A percentile compares a stretch with the other conserved stretches of the same genome.
phyloP scores from a whole-genome alignment of 2,797 vertebrate genomes.

The Limosa lapponica region DNA sequence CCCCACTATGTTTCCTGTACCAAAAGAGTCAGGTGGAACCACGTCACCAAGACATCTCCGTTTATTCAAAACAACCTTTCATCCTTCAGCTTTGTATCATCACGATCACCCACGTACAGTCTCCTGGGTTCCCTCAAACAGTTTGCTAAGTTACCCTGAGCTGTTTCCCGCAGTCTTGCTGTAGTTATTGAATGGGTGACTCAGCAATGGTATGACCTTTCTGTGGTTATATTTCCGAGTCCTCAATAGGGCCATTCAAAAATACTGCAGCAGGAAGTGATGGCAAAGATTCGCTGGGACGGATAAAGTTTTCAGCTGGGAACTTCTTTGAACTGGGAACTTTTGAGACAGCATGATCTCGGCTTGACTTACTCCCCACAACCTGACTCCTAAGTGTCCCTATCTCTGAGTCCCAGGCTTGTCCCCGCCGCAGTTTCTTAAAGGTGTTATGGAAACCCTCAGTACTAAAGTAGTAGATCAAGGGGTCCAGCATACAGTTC shows the following conservation, averaged over 20 bases:
- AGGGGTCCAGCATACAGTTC: conserved; percentile 81
- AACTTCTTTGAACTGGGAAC: not conserved
- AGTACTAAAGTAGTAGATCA: conserved; percentile 83
- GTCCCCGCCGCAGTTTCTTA: conserved; percentile 54
- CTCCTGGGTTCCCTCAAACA: not conserved
- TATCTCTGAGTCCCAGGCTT: conserved; percentile 57
- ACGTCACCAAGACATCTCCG: not conserved
- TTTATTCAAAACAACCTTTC: conserved; percentile 42
- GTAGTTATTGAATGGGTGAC: not conserved
- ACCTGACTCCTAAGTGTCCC: not conserved
- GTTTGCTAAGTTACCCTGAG: not conserved
- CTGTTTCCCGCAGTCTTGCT: not conserved
- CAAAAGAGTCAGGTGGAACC: not conserved
- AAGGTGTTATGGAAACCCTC: conserved; percentile 82
- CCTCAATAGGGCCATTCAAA: conserved; percentile 60
- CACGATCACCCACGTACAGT: not conserved
- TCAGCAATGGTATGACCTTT: not conserved
- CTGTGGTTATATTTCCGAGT: conserved; percentile 64
- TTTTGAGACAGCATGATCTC: not conserved
- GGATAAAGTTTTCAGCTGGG: not conserved
- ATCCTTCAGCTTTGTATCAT: not conserved
- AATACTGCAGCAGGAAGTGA: conserved; percentile 38
- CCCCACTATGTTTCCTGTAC: not conserved
- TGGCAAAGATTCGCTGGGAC: not conserved
- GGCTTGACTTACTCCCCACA: not conserved